Percentiles rank a stretch among this genome's conserved stretches.
Evolutionary conservation across 2,797 vertebrate species (phyloP).

Genomic region (Xerus rutilus): DNA sequence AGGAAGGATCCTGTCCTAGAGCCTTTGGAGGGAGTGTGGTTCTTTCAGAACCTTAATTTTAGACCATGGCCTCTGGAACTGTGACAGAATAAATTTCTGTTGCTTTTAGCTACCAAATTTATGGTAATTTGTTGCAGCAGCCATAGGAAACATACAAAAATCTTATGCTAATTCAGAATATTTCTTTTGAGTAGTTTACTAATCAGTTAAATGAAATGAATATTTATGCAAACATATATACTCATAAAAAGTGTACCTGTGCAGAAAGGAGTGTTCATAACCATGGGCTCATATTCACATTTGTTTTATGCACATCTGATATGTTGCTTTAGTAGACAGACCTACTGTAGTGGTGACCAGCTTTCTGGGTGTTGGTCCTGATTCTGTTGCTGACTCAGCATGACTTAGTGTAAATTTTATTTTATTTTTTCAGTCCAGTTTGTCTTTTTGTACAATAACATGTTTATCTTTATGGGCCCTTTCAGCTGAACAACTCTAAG

Average conservation of each 20-base stretch:
- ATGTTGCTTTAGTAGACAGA: background rate
- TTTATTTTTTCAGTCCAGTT: conserved; percentile 1
- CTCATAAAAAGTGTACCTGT: background rate
- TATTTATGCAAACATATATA: conserved; percentile 29
- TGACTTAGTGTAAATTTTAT: conserved; percentile 9
- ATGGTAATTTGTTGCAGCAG: conserved; percentile 26
- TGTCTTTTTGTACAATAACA: conserved; percentile 14
- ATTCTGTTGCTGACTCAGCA: background rate
- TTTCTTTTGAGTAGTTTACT: conserved; percentile 32
- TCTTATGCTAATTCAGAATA: background rate
- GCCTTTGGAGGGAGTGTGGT: background rate
- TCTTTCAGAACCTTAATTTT: background rate
- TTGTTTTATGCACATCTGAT: conserved; percentile 25
- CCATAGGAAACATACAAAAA: conserved; percentile 23
- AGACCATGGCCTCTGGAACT: background rate
- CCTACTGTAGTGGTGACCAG: background rate
- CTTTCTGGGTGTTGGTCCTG: background rate
- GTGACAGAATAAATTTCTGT: conserved; percentile 11
- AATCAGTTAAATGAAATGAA: background rate
- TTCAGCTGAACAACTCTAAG: conserved; percentile 34
- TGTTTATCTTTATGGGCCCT: conserved; percentile 3
- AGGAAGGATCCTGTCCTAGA: background rate
- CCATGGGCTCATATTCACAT: background rate
- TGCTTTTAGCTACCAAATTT: conserved; percentile 36
- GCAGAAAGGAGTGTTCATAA: background rate